Base-by-base conservation (phyloP, 2,888 invertebrate genomes). In the Eristalis arbustorum region DNA sequence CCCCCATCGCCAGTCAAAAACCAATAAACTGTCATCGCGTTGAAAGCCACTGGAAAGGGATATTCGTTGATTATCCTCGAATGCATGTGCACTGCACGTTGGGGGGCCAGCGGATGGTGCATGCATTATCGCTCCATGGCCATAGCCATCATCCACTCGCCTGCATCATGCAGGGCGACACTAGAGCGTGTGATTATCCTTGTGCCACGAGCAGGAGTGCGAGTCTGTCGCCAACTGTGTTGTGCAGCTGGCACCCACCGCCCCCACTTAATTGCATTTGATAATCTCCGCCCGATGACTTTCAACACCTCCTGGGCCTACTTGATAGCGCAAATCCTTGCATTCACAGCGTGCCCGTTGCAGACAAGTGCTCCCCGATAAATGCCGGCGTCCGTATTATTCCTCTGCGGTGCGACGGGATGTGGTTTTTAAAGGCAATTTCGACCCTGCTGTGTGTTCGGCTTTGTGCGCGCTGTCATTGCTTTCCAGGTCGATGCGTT, bases 401-500 rank as follows among this genome's bases (percentile, higher is more conserved):
- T 56, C n/a, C 42, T 42, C 11, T 13, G 11, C 8, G 34, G 73
- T 69, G 63, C 59, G 66, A 2, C 8, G 34, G 73, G n/a, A n/a
- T 69, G 63, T 66, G 66, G 72, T 23, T 79, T 71, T 72, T 73
- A 61, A 18, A 72, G 34, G 42, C 23, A 13, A n/a, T 68, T 61
- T 40, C 14, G 49, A 49, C 25, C 37, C 61, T 63, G 40, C n/a
- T 34, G 14, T 68, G 28, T 18, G 56, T 57, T 49, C 49, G 42
- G 13, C 34, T 66, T 31, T 56, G 73, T 8, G 25, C 10, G 25
- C 10, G 31, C 23, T 57, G 56, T 42, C 62, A 67, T 59, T n/a
- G 68, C 56, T 74, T 81, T 81, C 69, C 80, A 81, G 74, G 74
- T 75, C 80, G 74, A 59, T 74, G 69, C 68, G 68, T 81, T 81